These are phyloP conservation scores for Neomonachus schauinslandi DNA, from an alignment of 2,113 vertebrate genomes.

Conservation along the genomic window DNA sequence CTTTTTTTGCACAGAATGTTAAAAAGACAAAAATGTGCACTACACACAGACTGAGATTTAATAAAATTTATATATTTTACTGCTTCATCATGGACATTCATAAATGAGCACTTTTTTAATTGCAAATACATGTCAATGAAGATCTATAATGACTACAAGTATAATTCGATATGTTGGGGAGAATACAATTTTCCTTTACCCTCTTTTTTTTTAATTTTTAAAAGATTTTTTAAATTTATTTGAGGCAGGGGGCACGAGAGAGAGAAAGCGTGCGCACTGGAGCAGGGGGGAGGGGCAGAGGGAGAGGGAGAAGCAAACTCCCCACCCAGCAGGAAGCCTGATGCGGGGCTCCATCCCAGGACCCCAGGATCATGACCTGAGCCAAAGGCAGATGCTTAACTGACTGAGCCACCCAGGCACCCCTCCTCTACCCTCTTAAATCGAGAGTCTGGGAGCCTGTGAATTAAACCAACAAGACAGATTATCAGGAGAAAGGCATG, in stretches of 20 bases:
- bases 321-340: too few species aligned
- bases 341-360: too few species aligned
- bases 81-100: not conserved
- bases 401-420: not conserved
- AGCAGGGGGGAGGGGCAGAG: too few species aligned
- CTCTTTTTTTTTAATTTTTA: not conserved
- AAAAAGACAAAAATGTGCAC: not conserved
- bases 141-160: not conserved
- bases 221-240: too few species aligned
- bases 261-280: too few species aligned
- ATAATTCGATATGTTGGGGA: not conserved
- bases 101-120: not conserved
- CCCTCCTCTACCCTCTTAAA: not conserved
- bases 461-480: not conserved
- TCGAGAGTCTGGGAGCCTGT: not conserved
- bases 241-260: too few species aligned
- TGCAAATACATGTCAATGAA: not conserved
- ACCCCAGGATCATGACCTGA: too few species aligned
- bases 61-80: not conserved
- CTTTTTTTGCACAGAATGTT: not conserved
- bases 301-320: too few species aligned
- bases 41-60: not conserved
- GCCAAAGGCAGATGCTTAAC: too few species aligned
- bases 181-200: not conserved
- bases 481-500: not conserved